Conservation (phyloP, 2,113 vertebrate species). For the Sorex araneus region DNA sequence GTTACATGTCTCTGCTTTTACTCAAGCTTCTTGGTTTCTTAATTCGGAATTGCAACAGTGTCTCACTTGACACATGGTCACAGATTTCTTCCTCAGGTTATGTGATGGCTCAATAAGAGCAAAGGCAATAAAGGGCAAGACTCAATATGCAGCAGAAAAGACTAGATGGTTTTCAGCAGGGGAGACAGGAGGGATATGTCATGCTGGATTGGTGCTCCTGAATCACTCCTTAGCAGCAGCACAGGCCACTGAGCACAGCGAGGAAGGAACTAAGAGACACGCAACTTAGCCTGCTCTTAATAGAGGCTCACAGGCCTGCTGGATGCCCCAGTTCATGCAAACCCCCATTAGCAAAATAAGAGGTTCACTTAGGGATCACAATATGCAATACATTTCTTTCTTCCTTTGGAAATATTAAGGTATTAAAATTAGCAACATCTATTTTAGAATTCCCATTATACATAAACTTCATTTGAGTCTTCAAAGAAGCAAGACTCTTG, state of each 20-base stretch:
- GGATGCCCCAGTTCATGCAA: neutral
- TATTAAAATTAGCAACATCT: neutral
- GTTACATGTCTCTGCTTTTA: neutral
- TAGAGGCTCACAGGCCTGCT: neutral
- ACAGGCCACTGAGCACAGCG: neutral
- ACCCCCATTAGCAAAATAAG: neutral
- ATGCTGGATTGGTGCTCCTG: fast-evolving
- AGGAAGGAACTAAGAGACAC: neutral
- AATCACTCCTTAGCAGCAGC: too few species aligned
- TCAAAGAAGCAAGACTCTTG: neutral
- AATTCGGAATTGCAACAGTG: neutral
- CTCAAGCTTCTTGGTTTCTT: neutral
- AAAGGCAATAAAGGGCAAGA: neutral
- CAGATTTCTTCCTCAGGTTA: neutral
- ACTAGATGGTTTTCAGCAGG: neutral
- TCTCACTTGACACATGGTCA: neutral
- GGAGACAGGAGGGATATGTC: neutral
- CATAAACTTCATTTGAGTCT: neutral
- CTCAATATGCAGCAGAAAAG: neutral
- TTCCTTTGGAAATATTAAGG: slow-evolving; percentile 21
- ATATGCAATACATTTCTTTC: neutral
- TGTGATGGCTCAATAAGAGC: neutral
- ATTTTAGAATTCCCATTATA: neutral
- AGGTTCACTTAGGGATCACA: neutral
- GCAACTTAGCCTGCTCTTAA: too few species aligned